phyloP scores from a whole-genome alignment of 2,888 invertebrate species.

The Portevinia maculata region DNA sequence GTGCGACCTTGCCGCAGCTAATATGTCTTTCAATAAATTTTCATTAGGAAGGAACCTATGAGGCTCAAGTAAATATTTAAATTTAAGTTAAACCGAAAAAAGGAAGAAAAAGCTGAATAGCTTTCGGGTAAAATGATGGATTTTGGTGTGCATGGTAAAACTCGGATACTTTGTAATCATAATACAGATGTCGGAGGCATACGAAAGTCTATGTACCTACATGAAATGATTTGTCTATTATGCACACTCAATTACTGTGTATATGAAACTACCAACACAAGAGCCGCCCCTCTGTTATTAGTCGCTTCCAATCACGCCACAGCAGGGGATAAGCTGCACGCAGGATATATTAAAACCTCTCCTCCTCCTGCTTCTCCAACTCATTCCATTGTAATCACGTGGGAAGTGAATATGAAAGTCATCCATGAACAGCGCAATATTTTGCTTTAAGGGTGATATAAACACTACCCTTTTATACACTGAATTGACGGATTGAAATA shows the following conservation, averaged over 20 bases:
- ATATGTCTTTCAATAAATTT: conserved; percentile 16
- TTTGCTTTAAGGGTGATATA: conserved; percentile 48
- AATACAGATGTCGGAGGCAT: conserved; percentile 26
- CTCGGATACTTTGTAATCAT: conserved; percentile 17
- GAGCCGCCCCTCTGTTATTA: conserved; percentile 39
- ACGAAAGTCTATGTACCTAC: conserved; percentile 16
- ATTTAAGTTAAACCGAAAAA: background rate
- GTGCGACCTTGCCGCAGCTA: conserved; percentile 41
- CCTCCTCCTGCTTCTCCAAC: background rate
- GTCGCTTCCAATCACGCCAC: conserved; percentile 51
- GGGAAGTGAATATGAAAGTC: conserved; percentile 43
- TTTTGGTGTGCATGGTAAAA: background rate
- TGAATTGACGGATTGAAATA: conserved; percentile 64
- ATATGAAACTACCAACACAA: conserved; percentile 16
- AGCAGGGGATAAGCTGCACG: conserved; percentile 47
- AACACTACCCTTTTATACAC: conserved; percentile 41
- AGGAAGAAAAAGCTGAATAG: conserved; percentile 4
- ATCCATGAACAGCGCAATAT: conserved; percentile 39
- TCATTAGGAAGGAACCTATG: conserved; percentile 7
- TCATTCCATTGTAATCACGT: conserved; percentile 28
- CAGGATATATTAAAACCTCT: conserved; percentile 34
- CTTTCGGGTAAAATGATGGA: background rate
- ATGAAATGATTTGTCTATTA: conserved; percentile 66
- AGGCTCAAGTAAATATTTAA: no score
- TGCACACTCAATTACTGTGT: conserved; percentile 51